Base-by-base conservation (phyloP, 2,888 invertebrate genomes). In the Andrena minutula region DNA sequence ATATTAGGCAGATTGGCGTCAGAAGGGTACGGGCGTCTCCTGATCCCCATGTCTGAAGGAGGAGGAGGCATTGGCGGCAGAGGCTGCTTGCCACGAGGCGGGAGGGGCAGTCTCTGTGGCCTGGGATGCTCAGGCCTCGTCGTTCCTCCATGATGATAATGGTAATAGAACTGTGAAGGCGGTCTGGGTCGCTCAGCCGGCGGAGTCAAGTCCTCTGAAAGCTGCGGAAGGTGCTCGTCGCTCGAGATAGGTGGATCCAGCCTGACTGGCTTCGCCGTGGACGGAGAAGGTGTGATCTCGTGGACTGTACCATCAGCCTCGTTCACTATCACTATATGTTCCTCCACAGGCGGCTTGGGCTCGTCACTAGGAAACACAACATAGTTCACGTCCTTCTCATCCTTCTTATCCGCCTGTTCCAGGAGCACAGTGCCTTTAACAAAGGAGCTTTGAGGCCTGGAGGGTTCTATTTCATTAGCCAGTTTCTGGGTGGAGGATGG, bases 1-100 rank as follows among this genome's bases (percentile, higher is more conserved):
- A 97, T 96, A 88, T 97, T 97, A 0, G 96, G 96, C 71, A 92
- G 79, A 81, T 92, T 93, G 0, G 89, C 26, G n/a, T 93, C 93
- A 1, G 90, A 88, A 0, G 89, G 75, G 20, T 83, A 88, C 23
- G 89, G 88, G 20, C 89, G 87, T 79, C 90, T 86, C 20, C 91
- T 90, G 28, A 75, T 53, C 2, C 65, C 75, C 1, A 74, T 32
- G 2, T 88, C 80, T 8, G 76, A 68, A 28, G 68, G 70, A 10
- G 75, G 61, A 26, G 79, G 69, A 26, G 83, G 75, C 23, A 35
- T 65, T 2, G 65, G 41, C 3, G 63, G 64, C 10, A 58, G 16
- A 41, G 79, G 74, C 1, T 53, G 83, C n/a, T 83, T 86, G 2
- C 86, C 86, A 35, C 86, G 86, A 7, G 81, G 68, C 6, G 92